Evolutionary conservation across 2,113 vertebrate species (phyloP).

Genomic region (Spea bombifrons): DNA sequence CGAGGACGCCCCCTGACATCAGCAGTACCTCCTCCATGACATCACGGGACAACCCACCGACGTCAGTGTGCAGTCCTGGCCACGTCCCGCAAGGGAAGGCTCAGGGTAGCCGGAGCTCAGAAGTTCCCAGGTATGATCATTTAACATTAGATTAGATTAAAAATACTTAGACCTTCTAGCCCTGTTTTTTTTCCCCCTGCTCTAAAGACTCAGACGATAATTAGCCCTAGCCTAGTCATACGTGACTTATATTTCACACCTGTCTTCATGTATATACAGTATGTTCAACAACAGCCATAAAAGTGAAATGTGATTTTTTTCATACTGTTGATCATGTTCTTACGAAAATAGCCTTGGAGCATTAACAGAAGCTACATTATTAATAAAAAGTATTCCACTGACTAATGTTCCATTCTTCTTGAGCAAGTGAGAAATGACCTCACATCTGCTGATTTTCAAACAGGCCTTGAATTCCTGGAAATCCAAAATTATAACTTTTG

Average conservation of each 20-base stretch:
- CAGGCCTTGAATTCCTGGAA: background rate
- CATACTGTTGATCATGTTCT: background rate
- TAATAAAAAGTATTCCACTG: background rate
- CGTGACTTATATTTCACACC: background rate
- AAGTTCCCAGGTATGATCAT: too few relatives aligned
- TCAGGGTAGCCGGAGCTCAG: too few relatives aligned
- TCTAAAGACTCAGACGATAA: too few relatives aligned
- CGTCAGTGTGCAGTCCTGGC: too few relatives aligned
- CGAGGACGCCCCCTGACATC: too few relatives aligned
- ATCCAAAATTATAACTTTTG: background rate
- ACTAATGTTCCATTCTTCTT: background rate
- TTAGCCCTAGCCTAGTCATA: too few relatives aligned
- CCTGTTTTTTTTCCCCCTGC: too few relatives aligned
- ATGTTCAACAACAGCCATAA: background rate
- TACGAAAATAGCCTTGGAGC: background rate
- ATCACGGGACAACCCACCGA: too few relatives aligned
- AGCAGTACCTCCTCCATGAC: too few relatives aligned
- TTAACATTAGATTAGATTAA: too few relatives aligned
- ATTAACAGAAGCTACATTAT: background rate
- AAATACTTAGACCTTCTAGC: too few relatives aligned
- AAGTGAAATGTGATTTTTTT: background rate
- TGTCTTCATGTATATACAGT: background rate
- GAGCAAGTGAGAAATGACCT: background rate
- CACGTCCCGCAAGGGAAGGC: too few relatives aligned
- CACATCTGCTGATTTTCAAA: conserved; percentile 5